phyloP scores from a whole-genome alignment of 2,113 vertebrate genomes.

The Tyto alba region DNA sequence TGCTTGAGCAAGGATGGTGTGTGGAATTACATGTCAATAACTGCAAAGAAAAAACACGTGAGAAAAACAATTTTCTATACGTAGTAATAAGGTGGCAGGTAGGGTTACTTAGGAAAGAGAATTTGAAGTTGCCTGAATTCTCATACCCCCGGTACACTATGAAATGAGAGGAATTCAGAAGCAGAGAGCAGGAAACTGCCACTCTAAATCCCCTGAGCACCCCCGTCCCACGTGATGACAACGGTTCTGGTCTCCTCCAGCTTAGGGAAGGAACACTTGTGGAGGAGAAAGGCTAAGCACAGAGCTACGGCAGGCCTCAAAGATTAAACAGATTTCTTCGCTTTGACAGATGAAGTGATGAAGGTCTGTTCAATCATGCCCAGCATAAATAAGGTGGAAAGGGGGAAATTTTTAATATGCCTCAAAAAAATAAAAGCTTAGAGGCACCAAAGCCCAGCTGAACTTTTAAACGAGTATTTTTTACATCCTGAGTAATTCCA shows the following conservation, averaged over 20 bases:
- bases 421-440: background rate
- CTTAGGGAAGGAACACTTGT: background rate
- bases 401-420: background rate
- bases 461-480: background rate
- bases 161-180: background rate
- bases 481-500: background rate
- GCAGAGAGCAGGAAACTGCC: background rate
- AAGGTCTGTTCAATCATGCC: background rate
- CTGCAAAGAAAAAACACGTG: background rate
- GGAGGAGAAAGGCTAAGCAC: background rate
- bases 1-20: background rate
- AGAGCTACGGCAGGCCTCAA: fast-evolving
- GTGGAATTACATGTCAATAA: background rate
- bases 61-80: background rate
- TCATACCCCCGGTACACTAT: fast-evolving
- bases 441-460: background rate
- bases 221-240: background rate
- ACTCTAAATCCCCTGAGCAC: background rate
- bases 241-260: background rate
- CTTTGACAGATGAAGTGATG: background rate
- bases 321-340: background rate
- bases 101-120: background rate
- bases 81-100: background rate
- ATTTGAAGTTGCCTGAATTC: background rate
- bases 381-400: background rate